These are phyloP conservation scores for Sesamia nonagrioides DNA, from an alignment of 1,140 invertebrate genomes.

Conservation along the genomic window DNA sequence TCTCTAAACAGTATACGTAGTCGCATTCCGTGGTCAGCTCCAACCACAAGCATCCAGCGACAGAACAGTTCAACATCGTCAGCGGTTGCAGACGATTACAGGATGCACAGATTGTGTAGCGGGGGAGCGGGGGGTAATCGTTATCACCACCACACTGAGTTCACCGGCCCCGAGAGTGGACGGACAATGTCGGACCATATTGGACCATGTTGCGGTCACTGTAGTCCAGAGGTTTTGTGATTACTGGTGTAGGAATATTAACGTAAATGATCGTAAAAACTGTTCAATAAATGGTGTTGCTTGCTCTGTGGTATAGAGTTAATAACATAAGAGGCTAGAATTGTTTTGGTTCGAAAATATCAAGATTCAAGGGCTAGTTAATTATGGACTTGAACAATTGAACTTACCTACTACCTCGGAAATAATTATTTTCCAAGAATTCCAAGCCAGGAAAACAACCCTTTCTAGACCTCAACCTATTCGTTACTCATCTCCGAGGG, in stretches of 20 bases:
- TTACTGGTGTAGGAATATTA: neutral
- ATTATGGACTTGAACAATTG: too few species aligned
- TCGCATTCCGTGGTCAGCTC: constrained; percentile 5
- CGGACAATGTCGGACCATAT: neutral
- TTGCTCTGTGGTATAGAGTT: neutral
- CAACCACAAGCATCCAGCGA: neutral
- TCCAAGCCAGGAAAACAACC: too few species aligned
- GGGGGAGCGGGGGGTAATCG: neutral
- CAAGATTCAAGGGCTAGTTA: too few species aligned
- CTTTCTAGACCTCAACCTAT: too few species aligned
- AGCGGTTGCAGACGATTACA: neutral
- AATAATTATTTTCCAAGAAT: too few species aligned
- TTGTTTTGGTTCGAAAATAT: neutral
- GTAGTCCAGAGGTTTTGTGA: neutral
- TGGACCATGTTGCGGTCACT: constrained; percentile 9
- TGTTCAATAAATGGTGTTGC: neutral
- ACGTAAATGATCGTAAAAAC: constrained; percentile 3
- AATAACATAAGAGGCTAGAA: neutral
- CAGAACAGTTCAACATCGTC: neutral
- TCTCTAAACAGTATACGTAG: constrained; percentile 7
- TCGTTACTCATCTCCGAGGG: neutral
- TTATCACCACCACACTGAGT: neutral
- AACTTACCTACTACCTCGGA: too few species aligned
- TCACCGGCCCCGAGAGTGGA: neutral
- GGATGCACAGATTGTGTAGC: neutral